Percentiles rank a stretch among this genome's conserved stretches.
Conservation (phyloP, 2,888 invertebrate genomes). For the Athalia rosae region DNA sequence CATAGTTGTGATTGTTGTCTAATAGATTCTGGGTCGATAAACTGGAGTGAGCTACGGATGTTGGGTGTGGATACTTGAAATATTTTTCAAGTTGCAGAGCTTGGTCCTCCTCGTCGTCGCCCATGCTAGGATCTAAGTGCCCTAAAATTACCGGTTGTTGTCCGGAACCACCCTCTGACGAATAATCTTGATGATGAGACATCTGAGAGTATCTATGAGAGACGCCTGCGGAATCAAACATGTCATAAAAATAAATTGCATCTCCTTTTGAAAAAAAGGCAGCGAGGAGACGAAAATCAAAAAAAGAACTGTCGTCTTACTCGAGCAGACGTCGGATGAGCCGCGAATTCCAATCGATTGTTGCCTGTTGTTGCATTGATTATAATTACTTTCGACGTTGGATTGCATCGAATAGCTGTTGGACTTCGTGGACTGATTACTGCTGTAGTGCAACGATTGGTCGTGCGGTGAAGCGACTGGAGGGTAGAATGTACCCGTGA, state of each 20-base stretch:
- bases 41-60: constrained; percentile 62
- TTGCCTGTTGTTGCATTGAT: constrained; percentile 66
- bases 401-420: constrained; percentile 67
- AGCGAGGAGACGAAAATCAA: not conserved
- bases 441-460: constrained; percentile 77
- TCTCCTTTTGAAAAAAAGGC: not conserved
- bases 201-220: constrained; percentile 68
- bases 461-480: constrained; percentile 90
- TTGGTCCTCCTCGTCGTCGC: constrained; percentile 66
- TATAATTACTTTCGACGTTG: constrained; percentile 66
- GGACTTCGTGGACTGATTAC: constrained; percentile 63
- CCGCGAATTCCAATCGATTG: constrained; percentile 71
- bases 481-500: constrained; percentile 93
- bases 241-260: constrained; percentile 34
- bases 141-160: constrained; percentile 65
- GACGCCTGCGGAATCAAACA: constrained; percentile 58
- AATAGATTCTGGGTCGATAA: constrained; percentile 66
- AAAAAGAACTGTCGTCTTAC: constrained; percentile 53
- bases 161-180: constrained; percentile 58
- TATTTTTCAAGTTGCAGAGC: constrained; percentile 69
- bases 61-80: constrained; percentile 66
- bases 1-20: constrained; percentile 78
- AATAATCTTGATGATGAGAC: constrained; percentile 70
- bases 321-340: constrained; percentile 67
- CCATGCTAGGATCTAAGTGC: constrained; percentile 64